Evolutionary conservation across 2,797 vertebrate species (phyloP), one percentile per base, ranked within the genome.

Genomic region (Sebastes trivittatus): DNA sequence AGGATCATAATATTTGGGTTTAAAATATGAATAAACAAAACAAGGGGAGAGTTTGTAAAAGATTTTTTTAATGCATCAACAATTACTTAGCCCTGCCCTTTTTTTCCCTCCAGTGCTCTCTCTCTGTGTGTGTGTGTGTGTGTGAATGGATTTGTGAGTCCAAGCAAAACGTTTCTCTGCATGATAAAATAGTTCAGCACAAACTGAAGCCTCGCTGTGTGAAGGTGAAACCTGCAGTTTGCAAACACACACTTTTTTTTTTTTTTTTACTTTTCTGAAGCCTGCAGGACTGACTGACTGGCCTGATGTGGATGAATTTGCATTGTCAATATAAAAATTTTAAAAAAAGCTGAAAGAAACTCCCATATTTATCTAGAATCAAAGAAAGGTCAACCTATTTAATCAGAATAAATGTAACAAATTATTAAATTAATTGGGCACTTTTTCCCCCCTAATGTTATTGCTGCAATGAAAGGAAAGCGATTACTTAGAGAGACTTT

Each of bases 11-110:
- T 72, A 80, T 82, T 74, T 76, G 60, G 68, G 14, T 78, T 30
- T 34, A n/a, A 73, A 80, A 78, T 82, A 78, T 76, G 46, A 38
- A 83, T 59, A 61, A 75, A 52, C 22, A 74, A 77, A 84, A 62
- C 27, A 63, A 46, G 27, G 18, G 14, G 25, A 4, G 36, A n/a
- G 23, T 56, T 38, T 67, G 55, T 22, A 2, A 61, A 8, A 27
- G 0, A 34, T 18, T 36, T 49, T 11, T 78, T 76, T 6, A 65
- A 38, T 36, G 74, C 66, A 62, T 18, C 38, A 62, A 32, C 29
- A 60, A 56, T 69, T 77, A 68, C 27, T 27, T 5, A 38, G 36
- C 34, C 9, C 1, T 22, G 16, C 16, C 42, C 42, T 23, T 18
- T 46, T 42, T 49, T 52, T 20, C 0, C 0, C 46, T 16, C 42